Evolutionary conservation across 2,888 invertebrate genomes (phyloP), one percentile per base, ranked within the genome.

Genomic region (Caenorhabditis virilis): DNA sequence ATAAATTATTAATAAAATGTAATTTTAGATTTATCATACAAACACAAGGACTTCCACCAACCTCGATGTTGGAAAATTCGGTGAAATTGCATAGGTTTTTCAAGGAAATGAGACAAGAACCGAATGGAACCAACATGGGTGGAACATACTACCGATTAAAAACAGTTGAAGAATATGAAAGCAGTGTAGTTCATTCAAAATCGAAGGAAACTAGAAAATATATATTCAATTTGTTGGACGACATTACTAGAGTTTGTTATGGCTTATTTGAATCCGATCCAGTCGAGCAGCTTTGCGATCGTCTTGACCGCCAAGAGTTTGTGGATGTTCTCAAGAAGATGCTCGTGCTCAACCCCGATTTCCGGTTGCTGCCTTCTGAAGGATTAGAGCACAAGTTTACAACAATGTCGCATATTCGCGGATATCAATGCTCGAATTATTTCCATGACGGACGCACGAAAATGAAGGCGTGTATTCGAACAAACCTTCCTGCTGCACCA

Each of bases 121-220:
- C 49, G 15, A 47, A 36, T 7, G 52, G 50, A 20, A 57, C 57
- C 6, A 48, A 63, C 16, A 45, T 62, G 22, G 61, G 66, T 11
- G 52, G 48, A 16, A 53, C 56, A 13, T 74, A 78, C 48, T 82
- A 78, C 67, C 74, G 79, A 1, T 49, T 85, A 91, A 93, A 95
- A 89, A 94, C 94, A 23, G 94, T 95, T 22, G 97, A 97, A 85
- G 98, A 99, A 85, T 94, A 95, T 85, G 97, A 98, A 86, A 89
- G 91, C 15, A 95, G 95, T 87, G 95, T 95, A 46, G 92, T 92
- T 71, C 38, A 51, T 15, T 93, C 95, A 80, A 95, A 95, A 87
- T 95, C 95, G 72, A 99, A 98, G 87, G 98, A 99, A 87, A 97
- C 97, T 4, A 87, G 98, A 82, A 98, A 99, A 86, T 99, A 98